Evolutionary conservation across 2,797 vertebrate species (phyloP).

Genomic region (Salarias fasciatus): DNA sequence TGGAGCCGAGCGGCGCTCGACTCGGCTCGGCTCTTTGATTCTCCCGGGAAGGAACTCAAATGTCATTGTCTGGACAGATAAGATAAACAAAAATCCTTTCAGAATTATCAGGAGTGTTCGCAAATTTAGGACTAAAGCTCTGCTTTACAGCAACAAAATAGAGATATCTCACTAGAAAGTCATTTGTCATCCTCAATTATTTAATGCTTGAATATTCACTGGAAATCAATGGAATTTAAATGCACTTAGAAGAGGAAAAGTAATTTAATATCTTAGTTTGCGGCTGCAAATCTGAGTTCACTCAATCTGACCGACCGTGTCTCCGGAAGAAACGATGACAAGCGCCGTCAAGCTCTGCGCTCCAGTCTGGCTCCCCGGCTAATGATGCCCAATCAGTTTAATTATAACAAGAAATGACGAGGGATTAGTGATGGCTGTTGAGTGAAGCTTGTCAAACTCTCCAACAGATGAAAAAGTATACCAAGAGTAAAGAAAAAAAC

Average conservation of each 20-base stretch:
- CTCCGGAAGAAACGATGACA: constrained; percentile 28
- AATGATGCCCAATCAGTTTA: constrained; percentile 23
- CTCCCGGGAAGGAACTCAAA: constrained; percentile 12
- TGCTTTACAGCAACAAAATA: neutral
- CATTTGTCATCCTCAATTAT: constrained; percentile 7
- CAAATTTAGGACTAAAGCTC: constrained; percentile 3
- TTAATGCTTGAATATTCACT: neutral
- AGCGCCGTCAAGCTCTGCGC: constrained; percentile 10
- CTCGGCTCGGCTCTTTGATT: constrained; percentile 15
- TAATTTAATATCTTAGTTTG: constrained; percentile 6
- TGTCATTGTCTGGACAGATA: constrained; percentile 4
- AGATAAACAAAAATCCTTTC: neutral
- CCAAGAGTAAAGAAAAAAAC: too few species aligned
- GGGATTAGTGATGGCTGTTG: constrained; percentile 32
- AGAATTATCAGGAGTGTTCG: too few species aligned
- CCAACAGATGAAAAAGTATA: neutral
- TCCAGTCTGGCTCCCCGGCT: constrained; percentile 38
- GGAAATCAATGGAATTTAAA: constrained; percentile 2
- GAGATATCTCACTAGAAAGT: constrained; percentile 1
- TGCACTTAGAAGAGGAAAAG: constrained; percentile 9
- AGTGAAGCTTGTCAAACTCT: constrained; percentile 15
- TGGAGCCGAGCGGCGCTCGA: constrained; percentile 2
- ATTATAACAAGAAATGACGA: constrained; percentile 31
- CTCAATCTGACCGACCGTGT: constrained; percentile 24
- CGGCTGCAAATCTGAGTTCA: constrained; percentile 27